These are phyloP conservation scores for Onychorhynchus coronatus DNA, from an alignment of 2,113 vertebrate genomes.

Conservation along the genomic window DNA sequence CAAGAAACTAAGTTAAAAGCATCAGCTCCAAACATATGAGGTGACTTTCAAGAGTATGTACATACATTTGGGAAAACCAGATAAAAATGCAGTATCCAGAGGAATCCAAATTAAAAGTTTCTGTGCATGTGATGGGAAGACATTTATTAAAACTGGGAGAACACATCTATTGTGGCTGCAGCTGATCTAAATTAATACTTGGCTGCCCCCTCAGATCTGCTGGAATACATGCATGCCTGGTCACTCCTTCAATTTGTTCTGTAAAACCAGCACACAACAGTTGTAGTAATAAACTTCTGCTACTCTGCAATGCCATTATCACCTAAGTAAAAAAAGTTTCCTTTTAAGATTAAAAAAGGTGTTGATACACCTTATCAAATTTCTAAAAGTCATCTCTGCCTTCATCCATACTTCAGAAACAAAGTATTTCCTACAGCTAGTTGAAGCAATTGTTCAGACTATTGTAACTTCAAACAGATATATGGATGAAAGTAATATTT, in stretches of 20 bases:
- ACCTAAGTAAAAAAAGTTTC: neutral
- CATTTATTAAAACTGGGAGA: constrained; percentile 27
- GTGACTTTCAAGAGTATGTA: neutral
- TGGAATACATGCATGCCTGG: neutral
- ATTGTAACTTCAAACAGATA: neutral
- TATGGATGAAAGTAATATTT: neutral
- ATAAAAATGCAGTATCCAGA: neutral
- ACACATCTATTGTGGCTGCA: neutral
- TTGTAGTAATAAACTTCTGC: neutral
- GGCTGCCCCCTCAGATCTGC: constrained; percentile 25
- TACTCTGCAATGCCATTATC: neutral
- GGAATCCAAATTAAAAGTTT: neutral
- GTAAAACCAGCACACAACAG: constrained; percentile 8
- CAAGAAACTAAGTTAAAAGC: neutral
- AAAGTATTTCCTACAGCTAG: neutral
- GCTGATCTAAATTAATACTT: constrained; percentile 52
- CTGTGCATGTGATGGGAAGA: neutral
- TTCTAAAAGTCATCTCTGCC: neutral
- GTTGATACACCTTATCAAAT: neutral
- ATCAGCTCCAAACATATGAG: neutral
- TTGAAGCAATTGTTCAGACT: neutral
- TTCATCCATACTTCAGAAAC: neutral
- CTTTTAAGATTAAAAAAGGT: neutral
- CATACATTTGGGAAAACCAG: neutral
- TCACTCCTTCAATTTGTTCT: constrained; percentile 42